A percentile compares a stretch with the other conserved stretches of the same genome.
These are phyloP conservation scores for Bellardia bayeri DNA, from an alignment of 2,888 invertebrate genomes.

Conservation along the genomic window DNA sequence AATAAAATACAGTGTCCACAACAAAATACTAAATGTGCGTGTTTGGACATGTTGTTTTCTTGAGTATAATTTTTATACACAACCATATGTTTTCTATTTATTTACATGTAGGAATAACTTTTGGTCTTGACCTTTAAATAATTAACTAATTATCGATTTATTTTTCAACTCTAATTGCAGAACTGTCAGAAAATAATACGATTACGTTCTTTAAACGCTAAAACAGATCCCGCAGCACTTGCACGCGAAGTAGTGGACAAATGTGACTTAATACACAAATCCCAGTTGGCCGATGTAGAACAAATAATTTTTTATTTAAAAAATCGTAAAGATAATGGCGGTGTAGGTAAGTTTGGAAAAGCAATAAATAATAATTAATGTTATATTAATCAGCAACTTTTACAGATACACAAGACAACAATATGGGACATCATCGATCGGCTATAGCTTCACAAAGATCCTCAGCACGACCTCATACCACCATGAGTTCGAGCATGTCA, in stretches of 20 bases:
- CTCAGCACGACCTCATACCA: conserved; percentile 78
- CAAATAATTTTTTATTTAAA: conserved; percentile 94
- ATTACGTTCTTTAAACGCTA: conserved; percentile 90
- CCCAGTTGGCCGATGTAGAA: conserved; percentile 92
- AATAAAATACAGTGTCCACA: conserved; percentile 17
- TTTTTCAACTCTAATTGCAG: conserved; percentile 81
- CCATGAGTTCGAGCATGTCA: conserved; percentile 80
- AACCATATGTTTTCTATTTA: conserved; percentile 17
- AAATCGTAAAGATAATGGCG: conserved; percentile 87
- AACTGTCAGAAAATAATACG: conserved; percentile 93
- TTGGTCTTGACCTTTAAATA: conserved; percentile 70
- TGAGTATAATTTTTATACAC: conserved; percentile 8
- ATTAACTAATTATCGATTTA: conserved; percentile 57
- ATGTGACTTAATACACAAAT: conserved; percentile 93
- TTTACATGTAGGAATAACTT: conserved; percentile 11
- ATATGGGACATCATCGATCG: conserved; percentile 76
- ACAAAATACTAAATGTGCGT: conserved; percentile 46
- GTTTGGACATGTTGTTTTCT: conserved; percentile 39
- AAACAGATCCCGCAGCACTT: conserved; percentile 91
- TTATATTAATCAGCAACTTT: not conserved
- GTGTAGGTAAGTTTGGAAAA: conserved; percentile 77
- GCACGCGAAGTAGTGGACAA: conserved; percentile 94
- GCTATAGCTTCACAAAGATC: conserved; percentile 79
- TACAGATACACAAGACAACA: conserved; percentile 63
- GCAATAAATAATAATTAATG: not conserved